A percentile compares a stretch with the other conserved stretches of the same genome.
Conservation (phyloP, 2,888 invertebrate genomes). For the Helobdella robusta region DNA sequence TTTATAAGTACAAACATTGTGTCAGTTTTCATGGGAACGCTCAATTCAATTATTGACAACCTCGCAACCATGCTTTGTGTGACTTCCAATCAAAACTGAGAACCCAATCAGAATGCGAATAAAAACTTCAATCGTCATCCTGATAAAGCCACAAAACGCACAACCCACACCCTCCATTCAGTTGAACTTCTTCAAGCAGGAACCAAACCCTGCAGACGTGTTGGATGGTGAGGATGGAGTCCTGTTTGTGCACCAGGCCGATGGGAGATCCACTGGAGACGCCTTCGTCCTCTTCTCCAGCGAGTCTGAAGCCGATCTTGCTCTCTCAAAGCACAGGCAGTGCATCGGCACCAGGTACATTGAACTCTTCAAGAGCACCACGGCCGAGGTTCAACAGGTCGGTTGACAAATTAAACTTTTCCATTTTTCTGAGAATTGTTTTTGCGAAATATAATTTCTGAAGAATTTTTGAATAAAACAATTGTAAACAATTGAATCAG, state of each 20-base stretch:
- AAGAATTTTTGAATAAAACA: too few relatives aligned
- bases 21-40: too few relatives aligned
- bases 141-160: too few relatives aligned
- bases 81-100: too few relatives aligned
- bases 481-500: too few relatives aligned
- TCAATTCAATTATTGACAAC: too few relatives aligned
- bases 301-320: conserved; percentile 81
- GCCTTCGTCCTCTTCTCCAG: conserved; percentile 91
- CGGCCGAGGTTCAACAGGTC: conserved; percentile 98
- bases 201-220: conserved; percentile 76
- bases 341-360: conserved; percentile 93
- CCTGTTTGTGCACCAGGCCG: conserved; percentile 70
- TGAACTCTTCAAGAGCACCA: conserved; percentile 91
- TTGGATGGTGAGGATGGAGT: conserved; percentile 87
- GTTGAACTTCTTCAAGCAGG: conserved; percentile 83
- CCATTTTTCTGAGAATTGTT: not conserved
- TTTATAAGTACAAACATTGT: too few relatives aligned
- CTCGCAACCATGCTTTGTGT: too few relatives aligned
- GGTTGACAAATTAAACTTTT: not conserved
- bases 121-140: too few relatives aligned
- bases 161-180: conserved; percentile 4
- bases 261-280: conserved; percentile 92
- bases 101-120: too few relatives aligned
- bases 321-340: conserved; percentile 84
- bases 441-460: not conserved